Conservation (phyloP, 2,888 invertebrate genomes). For the Deilephila porcellus region DNA sequence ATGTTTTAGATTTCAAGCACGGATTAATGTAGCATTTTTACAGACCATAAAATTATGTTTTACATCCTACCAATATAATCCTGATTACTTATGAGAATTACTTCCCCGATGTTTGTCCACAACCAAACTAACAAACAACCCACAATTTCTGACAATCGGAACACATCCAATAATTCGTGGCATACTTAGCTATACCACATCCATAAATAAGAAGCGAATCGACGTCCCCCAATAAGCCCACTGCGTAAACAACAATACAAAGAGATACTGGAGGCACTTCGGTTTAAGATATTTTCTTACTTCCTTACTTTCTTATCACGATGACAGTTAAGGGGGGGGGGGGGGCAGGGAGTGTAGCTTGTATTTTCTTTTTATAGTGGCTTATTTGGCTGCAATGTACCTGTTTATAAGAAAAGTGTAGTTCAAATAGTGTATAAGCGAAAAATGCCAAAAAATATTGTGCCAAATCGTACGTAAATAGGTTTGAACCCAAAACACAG, state of each 20-base stretch:
- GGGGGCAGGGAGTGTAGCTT: background rate
- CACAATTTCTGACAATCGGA: background rate
- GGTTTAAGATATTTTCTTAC: background rate
- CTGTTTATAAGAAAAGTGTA: no score
- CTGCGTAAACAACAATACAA: constrained; percentile 23
- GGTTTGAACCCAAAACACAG: no score
- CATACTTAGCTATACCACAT: background rate
- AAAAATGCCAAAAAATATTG: no score
- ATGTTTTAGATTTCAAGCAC: background rate
- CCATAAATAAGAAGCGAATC: constrained; percentile 21
- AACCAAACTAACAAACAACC: background rate
- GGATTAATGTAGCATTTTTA: no score
- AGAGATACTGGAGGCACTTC: background rate
- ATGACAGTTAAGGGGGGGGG: background rate
- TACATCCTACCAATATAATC: no score
- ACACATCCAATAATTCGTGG: background rate
- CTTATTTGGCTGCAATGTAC: no score
- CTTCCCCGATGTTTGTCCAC: background rate
- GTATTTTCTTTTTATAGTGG: background rate
- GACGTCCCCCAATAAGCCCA: background rate
- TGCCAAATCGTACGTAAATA: no score
- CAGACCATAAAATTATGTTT: no score
- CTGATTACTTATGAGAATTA: no score
- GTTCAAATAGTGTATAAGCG: no score
- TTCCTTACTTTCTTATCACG: constrained; percentile 12